A percentile compares a stretch with the other conserved stretches of the same genome.
Conservation (phyloP, 2,888 invertebrate species). For the Pterobdella sp. region DNA sequence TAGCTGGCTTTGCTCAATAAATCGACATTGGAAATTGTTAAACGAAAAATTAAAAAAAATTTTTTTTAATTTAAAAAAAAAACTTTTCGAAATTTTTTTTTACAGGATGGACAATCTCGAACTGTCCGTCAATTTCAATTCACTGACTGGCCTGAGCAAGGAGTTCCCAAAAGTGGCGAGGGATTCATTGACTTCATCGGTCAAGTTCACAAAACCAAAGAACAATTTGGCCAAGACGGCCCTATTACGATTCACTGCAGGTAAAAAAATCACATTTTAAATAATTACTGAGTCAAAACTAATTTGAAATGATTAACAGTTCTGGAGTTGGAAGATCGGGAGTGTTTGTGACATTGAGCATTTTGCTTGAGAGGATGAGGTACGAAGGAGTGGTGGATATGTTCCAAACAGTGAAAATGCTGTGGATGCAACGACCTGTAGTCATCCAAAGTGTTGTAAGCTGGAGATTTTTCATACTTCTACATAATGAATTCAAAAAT, state of each 20-base stretch:
- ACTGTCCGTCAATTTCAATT: slow-evolving; percentile 54
- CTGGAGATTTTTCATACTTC: neutral
- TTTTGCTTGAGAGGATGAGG: slow-evolving; percentile 95
- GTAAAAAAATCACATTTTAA: slow-evolving; percentile 50
- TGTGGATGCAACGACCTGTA: slow-evolving; percentile 93
- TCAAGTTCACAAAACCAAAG: slow-evolving; percentile 98
- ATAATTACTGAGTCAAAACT: neutral
- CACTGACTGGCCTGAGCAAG: slow-evolving; percentile 57
- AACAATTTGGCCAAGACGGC: slow-evolving; percentile 97
- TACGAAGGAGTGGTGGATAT: slow-evolving; percentile 97
- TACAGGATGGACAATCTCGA: slow-evolving; percentile 83
- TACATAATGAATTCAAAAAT: too few species aligned
- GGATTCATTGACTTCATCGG: slow-evolving; percentile 99
- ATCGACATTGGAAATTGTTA: too few species aligned
- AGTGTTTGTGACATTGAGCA: slow-evolving; percentile 93
- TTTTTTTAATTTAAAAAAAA: too few species aligned
- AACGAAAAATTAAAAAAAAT: too few species aligned
- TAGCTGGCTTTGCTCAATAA: neutral
- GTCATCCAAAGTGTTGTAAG: slow-evolving; percentile 98
- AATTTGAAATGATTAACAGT: slow-evolving; percentile 53
- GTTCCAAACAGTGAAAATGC: slow-evolving; percentile 95
- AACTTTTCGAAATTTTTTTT: too few species aligned
- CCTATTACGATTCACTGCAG: slow-evolving; percentile 97
- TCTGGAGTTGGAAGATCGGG: slow-evolving; percentile 97
- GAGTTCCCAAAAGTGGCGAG: slow-evolving; percentile 93